These are phyloP conservation scores for Emydura subglobosa DNA, from an alignment of 2,113 vertebrate genomes.

Conservation along the genomic window DNA sequence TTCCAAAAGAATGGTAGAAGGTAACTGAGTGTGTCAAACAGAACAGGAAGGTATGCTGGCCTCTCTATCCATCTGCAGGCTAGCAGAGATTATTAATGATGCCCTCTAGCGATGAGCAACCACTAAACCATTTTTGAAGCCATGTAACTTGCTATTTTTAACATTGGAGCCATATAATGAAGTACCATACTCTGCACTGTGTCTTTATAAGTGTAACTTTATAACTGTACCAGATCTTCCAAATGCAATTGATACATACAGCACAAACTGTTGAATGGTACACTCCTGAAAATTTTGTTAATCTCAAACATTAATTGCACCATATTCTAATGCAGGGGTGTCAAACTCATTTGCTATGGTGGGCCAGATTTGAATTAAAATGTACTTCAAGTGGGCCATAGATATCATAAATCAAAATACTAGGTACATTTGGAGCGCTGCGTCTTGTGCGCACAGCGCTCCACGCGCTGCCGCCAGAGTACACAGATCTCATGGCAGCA, in stretches of 20 bases:
- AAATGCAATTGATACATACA: background rate
- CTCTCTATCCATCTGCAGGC: background rate
- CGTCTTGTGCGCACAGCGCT: no score
- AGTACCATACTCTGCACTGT: background rate
- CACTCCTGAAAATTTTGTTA: background rate
- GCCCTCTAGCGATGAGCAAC: background rate
- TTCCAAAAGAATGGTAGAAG: background rate
- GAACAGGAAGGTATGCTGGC: background rate
- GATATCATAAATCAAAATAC: no score
- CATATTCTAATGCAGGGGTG: background rate
- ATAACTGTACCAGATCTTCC: background rate
- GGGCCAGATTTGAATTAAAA: no score
- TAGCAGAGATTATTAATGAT: background rate
- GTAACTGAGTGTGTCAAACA: background rate
- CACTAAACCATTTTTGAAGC: background rate
- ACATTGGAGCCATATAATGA: background rate
- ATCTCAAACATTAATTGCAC: background rate
- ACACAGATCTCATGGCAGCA: no score
- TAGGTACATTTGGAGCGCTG: no score
- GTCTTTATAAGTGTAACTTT: background rate
- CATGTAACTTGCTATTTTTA: background rate
- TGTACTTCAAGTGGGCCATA: no score
- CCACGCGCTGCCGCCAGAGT: no score
- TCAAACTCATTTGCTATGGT: no score
- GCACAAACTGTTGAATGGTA: background rate